Base-by-base conservation (phyloP, 2,888 invertebrate species). In the Osmoderma eremita region DNA sequence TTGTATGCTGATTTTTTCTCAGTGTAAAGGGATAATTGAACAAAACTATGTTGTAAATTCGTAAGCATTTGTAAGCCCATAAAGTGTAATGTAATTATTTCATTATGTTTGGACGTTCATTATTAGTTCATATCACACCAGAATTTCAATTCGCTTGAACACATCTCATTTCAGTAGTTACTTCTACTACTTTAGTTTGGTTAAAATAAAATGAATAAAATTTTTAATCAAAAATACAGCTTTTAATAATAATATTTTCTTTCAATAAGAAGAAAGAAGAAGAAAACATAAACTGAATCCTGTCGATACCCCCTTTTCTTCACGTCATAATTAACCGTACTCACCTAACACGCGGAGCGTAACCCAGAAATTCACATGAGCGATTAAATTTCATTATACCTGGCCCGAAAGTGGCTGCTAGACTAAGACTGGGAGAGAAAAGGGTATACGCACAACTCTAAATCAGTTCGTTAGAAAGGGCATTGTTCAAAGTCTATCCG, bases 401-500 rank as follows among this genome's bases (percentile, higher is more conserved):
- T 65, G 65, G 39, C 22, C 24, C 38, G 48, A 58, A 42, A 53
- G 65, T 56, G 30, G 48, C 58, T 56, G 24, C 45, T 30, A 30
- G 30, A 1, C 30, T 30, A 30, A 10, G 6, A 38, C n/a, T n/a
- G n/a, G n/a, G 30, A 51, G 20, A 65, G 36, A 41, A 58, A 61
- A 58, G 50, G 65, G 49, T 50, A 49, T 49, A 38, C 53, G 41
- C 45, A 41, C 17, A 67, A 65, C 68, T 51, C 63, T 56, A 74
- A 73, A 76, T 77, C 77, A 77, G 80, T 82, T 82, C 81, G 81
- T 82, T 82, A 81, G 58, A 74, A 78, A 70, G 70, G 63, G 73
- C 72, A 80, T 82, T 82, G 81, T 82, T 78, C 78, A 74, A 75
- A 74, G 75, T 75, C 76, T 78, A 77, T 77, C 78, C 80, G 75